Evolutionary conservation across 2,888 invertebrate species (phyloP).

Genomic region (Empis livida): DNA sequence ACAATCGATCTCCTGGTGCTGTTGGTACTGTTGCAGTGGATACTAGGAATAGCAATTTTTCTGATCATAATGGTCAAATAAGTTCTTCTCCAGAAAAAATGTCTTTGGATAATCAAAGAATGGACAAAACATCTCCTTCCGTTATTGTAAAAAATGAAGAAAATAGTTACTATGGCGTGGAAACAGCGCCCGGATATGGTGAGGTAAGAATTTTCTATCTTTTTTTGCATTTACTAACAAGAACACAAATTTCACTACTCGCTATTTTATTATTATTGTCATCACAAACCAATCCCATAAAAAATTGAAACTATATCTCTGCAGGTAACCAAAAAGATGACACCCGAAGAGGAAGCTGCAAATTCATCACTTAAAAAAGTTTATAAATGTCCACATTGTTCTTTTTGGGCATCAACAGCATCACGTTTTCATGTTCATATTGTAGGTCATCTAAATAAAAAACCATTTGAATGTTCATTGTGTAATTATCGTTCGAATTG

Average conservation of each 20-base stretch:
- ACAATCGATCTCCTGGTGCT: slow-evolving; percentile 1
- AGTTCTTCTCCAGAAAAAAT: slow-evolving; percentile 6
- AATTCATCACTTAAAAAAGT: slow-evolving; percentile 60
- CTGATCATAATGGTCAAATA: neutral
- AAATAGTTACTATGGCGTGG: slow-evolving; percentile 37
- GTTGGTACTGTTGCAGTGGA: slow-evolving; percentile 14
- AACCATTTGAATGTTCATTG: slow-evolving; percentile 89
- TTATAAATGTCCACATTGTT: slow-evolving; percentile 85
- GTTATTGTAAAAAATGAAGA: slow-evolving; percentile 26
- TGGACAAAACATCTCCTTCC: slow-evolving; percentile 6
- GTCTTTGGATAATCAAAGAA: slow-evolving; percentile 5
- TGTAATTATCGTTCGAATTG: slow-evolving; percentile 92
- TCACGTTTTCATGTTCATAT: slow-evolving; percentile 89
- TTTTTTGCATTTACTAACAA: too few relatives aligned
- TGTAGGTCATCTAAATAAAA: slow-evolving; percentile 82
- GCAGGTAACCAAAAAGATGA: slow-evolving; percentile 44
- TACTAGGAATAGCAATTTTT: slow-evolving; percentile 9
- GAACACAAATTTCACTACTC: too few relatives aligned
- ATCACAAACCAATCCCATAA: too few relatives aligned
- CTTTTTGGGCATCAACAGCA: slow-evolving; percentile 86
- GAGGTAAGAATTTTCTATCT: slow-evolving; percentile 23
- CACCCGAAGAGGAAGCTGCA: slow-evolving; percentile 49
- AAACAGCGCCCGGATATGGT: slow-evolving; percentile 40
- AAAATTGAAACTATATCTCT: slow-evolving; percentile 9
- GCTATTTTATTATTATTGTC: too few relatives aligned